Conservation (phyloP, 2,797 vertebrate genomes). For the Psittacula derbiana region DNA sequence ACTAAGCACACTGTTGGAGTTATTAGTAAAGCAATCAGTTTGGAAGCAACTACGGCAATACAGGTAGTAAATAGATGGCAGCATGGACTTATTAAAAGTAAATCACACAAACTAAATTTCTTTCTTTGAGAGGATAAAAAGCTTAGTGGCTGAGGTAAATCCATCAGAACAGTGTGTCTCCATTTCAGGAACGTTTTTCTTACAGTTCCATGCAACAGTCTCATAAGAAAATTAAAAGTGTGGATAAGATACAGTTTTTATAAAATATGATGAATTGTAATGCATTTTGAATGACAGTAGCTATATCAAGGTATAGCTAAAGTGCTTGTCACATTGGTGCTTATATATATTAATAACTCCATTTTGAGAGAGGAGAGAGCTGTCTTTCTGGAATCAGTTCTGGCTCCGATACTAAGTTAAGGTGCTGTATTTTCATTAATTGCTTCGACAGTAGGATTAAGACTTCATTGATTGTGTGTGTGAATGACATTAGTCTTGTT, state of each 20-base stretch:
- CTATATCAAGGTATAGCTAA: not conserved
- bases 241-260: not conserved
- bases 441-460: conserved; percentile 27
- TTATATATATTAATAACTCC: not conserved
- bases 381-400: conserved; percentile 16
- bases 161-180: conserved; percentile 10
- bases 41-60: not conserved
- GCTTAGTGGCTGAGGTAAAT: conserved; percentile 48
- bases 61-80: conserved; percentile 39
- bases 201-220: not conserved
- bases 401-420: not conserved
- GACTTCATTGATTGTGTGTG: conserved; percentile 20
- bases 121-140: conserved; percentile 44
- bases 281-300: not conserved
- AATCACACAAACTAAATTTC: conserved; percentile 44
- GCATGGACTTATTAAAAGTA: conserved; percentile 44
- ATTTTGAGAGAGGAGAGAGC: not conserved
- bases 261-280: conserved; percentile 6
- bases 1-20: not conserved
- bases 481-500: conserved; percentile 5
- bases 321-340: not conserved
- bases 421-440: conserved; percentile 45
- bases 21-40: not conserved
- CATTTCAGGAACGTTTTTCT: not conserved
- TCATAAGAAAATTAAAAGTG: conserved; percentile 7